phyloP scores from a whole-genome alignment of 2,113 vertebrate species.

The Sebastes schlegelii region DNA sequence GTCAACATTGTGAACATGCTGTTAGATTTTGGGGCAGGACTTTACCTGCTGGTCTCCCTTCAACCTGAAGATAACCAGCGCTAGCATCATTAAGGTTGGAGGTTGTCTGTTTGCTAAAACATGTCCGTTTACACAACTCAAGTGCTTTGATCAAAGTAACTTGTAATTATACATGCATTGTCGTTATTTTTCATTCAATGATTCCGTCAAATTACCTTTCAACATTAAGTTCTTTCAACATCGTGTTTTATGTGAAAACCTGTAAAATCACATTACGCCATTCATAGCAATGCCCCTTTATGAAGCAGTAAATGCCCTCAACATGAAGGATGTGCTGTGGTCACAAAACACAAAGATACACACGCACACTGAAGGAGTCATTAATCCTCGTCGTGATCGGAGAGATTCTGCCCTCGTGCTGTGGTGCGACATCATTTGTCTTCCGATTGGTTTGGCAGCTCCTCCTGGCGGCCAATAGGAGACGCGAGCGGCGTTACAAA shows the following conservation, averaged over 20 bases:
- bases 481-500: background rate
- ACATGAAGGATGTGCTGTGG: background rate
- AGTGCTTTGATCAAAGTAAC: background rate
- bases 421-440: constrained; percentile 24
- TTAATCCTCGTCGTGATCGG: constrained; percentile 38
- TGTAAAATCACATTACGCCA: background rate
- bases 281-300: background rate
- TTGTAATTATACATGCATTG: background rate
- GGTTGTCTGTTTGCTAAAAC: background rate
- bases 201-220: background rate
- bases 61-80: too few species aligned
- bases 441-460: constrained; percentile 33
- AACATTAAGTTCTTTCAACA: background rate
- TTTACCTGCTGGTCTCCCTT: background rate
- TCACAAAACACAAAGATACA: constrained; percentile 11
- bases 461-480: constrained; percentile 8
- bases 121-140: too few species aligned
- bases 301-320: background rate
- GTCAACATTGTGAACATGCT: background rate
- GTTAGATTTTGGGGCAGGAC: background rate
- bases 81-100: background rate
- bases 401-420: background rate
- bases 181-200: background rate
- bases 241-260: background rate
- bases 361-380: background rate